phyloP scores from a whole-genome alignment of 2,113 vertebrate species.

The Silurus glanis region DNA sequence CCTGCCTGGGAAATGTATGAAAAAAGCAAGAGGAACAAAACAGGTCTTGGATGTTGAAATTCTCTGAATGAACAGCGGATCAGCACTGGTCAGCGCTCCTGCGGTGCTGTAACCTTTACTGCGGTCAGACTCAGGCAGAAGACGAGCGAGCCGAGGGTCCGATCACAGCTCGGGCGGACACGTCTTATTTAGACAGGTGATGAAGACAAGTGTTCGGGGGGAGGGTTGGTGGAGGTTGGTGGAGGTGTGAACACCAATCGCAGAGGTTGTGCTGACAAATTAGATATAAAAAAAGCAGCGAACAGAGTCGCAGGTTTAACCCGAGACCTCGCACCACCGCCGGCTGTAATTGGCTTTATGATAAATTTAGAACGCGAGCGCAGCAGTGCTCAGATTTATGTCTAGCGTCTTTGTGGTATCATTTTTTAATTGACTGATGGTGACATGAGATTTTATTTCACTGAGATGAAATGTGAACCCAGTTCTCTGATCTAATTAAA shows the following conservation, averaged over 20 bases:
- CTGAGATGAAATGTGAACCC: no score
- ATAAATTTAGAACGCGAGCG: constrained; percentile 20
- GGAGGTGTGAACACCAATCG: neutral
- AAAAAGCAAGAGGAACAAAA: neutral
- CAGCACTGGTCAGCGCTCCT: constrained; percentile 37
- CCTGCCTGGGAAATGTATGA: constrained; percentile 21
- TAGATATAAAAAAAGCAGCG: constrained; percentile 21
- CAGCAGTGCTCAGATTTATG: constrained; percentile 21
- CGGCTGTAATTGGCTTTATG: constrained; percentile 11
- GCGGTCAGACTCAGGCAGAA: neutral
- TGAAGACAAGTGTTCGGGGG: neutral
- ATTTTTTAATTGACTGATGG: constrained; percentile 30
- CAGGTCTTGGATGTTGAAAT: constrained; percentile 23
- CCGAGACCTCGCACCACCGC: neutral
- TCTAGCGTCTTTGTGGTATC: constrained; percentile 20
- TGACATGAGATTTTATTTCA: neutral
- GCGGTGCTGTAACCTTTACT: constrained; percentile 41
- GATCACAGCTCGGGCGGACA: constrained; percentile 37
- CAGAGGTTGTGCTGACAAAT: constrained; percentile 28
- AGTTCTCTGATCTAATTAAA: neutral
- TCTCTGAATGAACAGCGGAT: constrained; percentile 14
- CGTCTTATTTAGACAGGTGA: constrained; percentile 21
- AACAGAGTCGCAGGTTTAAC: neutral
- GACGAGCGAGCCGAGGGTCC: constrained; percentile 13
- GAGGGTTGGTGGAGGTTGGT: constrained; percentile 6